phyloP scores from a whole-genome alignment of 2,797 vertebrate genomes.

The Macrochelys suwanniensis region DNA sequence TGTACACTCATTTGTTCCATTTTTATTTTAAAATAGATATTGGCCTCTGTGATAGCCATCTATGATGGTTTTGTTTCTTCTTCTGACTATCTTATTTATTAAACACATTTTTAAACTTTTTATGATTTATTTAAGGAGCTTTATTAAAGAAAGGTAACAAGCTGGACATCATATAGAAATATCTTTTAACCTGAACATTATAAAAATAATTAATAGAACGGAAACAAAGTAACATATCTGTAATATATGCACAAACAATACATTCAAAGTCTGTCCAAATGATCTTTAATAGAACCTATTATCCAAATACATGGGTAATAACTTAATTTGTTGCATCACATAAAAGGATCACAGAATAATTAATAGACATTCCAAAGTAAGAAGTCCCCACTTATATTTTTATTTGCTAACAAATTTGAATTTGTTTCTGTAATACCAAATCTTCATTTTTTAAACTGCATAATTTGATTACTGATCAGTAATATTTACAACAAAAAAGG shows the following conservation, averaged over 20 bases:
- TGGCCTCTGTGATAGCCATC: neutral
- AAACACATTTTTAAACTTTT: neutral
- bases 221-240: neutral
- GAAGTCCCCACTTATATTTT: neutral
- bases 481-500: neutral
- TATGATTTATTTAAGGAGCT: neutral
- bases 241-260: neutral
- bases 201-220: neutral
- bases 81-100: neutral
- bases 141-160: neutral
- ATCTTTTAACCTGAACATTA: neutral
- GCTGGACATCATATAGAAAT: neutral
- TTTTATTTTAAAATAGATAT: neutral
- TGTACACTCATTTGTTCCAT: neutral
- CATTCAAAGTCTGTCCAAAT: neutral
- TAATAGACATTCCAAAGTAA: neutral
- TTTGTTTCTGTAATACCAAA: neutral
- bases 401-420: neutral
- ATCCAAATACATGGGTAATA: neutral
- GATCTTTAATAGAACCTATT: neutral
- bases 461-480: neutral
- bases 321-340: neutral
- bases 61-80: neutral
- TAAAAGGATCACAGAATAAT: neutral
- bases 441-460: neutral